Base-by-base conservation (phyloP, 2,113 vertebrate genomes). In the Monopterus albus region DNA sequence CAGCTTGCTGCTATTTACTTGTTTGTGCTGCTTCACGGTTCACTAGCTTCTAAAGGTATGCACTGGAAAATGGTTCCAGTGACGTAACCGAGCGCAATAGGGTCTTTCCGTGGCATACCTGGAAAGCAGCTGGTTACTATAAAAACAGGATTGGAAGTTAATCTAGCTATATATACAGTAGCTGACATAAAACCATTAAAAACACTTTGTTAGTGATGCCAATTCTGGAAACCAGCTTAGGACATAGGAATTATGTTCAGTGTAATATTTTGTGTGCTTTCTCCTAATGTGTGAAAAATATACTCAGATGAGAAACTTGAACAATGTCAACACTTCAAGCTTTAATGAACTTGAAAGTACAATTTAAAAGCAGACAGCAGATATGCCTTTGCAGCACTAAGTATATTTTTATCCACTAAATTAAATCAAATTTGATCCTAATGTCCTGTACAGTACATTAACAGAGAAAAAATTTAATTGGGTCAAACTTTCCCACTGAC, bases 1-100 rank as follows among this genome's bases (percentile, higher is more conserved):
- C 62, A 20, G 43, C 64, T 83, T 72, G 66, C 71, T 85, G 71
- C 38, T 81, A 66, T 87, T 85, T 83, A 72, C 73, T 79, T 81
- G 71, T 78, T 81, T 78, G 46, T 87, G 70, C 59, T 63, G 55
- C 59, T 57, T 53, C 40, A 2, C 2, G 18, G 55, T 70, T 73
- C 70, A 62, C 65, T 23, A 0, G 38, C 33, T 75, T 45, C 63
- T 52, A 71, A 77, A 52, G 20, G 55, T 21, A 25, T 58, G 66
- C 57, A 81, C 69, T 53, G 39, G 33, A 31, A 72, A 85, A 70
- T 1, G 35, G 53, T 18, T 79, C 25, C 52, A 61, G 23, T 80
- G 69, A 79, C 73, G 69, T 46, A 76, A 77, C 28, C 63, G 51
- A 26, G 20, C 15, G 47, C 63, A 82, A 62, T 45, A 58, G 26